phyloP scores from a whole-genome alignment of 2,888 invertebrate species.

The Tryphoninae sp. region DNA sequence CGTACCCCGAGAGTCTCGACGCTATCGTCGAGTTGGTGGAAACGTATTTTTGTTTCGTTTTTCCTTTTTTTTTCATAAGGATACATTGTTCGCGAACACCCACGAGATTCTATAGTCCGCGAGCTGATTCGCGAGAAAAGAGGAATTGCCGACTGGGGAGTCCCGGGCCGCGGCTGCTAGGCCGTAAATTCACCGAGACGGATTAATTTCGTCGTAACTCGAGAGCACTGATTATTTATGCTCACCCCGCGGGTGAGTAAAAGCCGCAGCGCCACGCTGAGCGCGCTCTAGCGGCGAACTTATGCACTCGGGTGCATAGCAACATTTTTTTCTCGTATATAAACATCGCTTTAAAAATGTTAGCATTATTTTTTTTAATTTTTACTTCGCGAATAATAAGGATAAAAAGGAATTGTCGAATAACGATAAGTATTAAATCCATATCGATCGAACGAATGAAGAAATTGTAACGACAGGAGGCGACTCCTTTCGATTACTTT shows the following conservation, averaged over 20 bases:
- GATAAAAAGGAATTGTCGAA: neutral
- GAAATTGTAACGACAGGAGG: neutral
- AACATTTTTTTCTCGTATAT: neutral
- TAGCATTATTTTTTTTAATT: no score
- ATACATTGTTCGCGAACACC: slow-evolving; percentile 34
- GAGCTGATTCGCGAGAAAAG: slow-evolving; percentile 57
- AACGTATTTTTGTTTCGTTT: slow-evolving; percentile 65
- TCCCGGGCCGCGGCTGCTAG: slow-evolving; percentile 65
- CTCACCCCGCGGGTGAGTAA: slow-evolving; percentile 60
- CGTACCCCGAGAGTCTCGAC: slow-evolving; percentile 53
- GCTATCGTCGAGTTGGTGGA: slow-evolving; percentile 60
- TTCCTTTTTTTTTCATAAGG: neutral
- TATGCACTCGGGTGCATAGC: slow-evolving; percentile 9
- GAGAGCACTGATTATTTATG: slow-evolving; percentile 75
- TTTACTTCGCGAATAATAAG: neutral
- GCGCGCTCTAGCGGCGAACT: slow-evolving; percentile 31
- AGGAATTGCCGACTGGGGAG: slow-evolving; percentile 60
- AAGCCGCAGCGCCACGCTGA: slow-evolving; percentile 55
- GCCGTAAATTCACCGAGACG: slow-evolving; percentile 77
- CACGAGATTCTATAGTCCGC: slow-evolving; percentile 28
- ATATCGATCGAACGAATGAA: neutral
- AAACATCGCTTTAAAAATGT: neutral
- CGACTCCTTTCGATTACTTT: slow-evolving; percentile 36
- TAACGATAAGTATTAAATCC: neutral
- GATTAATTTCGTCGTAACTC: slow-evolving; percentile 78